Evolutionary conservation across 2,888 invertebrate species (phyloP).

Genomic region (Cotesia congregata): DNA sequence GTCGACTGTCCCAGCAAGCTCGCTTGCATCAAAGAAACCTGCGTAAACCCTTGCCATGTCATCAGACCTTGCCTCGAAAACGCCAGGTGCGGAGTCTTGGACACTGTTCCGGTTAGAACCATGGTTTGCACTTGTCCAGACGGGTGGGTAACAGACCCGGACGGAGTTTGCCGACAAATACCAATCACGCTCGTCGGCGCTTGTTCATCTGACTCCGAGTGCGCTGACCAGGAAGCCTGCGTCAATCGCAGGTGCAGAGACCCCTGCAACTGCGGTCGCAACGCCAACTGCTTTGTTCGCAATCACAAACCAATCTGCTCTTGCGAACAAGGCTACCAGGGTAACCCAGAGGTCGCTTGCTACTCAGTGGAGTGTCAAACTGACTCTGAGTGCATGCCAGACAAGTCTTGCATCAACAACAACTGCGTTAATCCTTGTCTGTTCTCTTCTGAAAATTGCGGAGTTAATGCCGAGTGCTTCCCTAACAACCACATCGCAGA

Average conservation of each 20-base stretch:
- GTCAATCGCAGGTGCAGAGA: slow-evolving; percentile 88
- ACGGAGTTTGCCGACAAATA: slow-evolving; percentile 83
- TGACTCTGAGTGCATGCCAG: slow-evolving; percentile 86
- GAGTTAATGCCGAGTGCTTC: slow-evolving; percentile 86
- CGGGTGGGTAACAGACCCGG: slow-evolving; percentile 85
- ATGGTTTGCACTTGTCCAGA: slow-evolving; percentile 91
- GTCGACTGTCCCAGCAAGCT: slow-evolving; percentile 84
- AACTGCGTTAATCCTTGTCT: slow-evolving; percentile 90
- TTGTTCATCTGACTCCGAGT: slow-evolving; percentile 85
- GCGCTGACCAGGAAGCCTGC: slow-evolving; percentile 84
- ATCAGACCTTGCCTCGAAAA: slow-evolving; percentile 83
- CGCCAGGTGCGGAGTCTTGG: slow-evolving; percentile 85
- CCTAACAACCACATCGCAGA: slow-evolving; percentile 80
- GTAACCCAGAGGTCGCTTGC: slow-evolving; percentile 88
- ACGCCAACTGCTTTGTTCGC: slow-evolving; percentile 85
- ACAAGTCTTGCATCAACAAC: slow-evolving; percentile 87
- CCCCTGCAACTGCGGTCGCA: slow-evolving; percentile 89
- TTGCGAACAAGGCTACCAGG: slow-evolving; percentile 86
- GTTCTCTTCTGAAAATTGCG: slow-evolving; percentile 81
- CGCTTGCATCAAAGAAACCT: slow-evolving; percentile 84
- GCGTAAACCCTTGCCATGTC: slow-evolving; percentile 83
- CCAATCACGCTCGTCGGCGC: slow-evolving; percentile 74
- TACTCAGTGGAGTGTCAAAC: slow-evolving; percentile 85
- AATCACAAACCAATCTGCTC: slow-evolving; percentile 90
- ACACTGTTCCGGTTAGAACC: slow-evolving; percentile 88